These are phyloP conservation scores for Ceriagrion tenellum DNA, from an alignment of 2,888 invertebrate genomes.

Conservation along the genomic window DNA sequence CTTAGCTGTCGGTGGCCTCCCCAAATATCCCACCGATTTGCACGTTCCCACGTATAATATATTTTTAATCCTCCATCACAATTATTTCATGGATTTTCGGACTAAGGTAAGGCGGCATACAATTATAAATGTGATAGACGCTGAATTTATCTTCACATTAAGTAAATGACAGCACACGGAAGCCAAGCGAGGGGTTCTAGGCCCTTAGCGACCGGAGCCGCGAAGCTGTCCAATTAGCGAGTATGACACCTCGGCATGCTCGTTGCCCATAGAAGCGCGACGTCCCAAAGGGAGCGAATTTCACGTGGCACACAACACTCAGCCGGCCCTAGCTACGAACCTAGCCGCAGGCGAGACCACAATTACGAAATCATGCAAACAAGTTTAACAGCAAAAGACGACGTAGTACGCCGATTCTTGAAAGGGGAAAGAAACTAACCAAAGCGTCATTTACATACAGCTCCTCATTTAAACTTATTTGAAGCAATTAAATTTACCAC, in stretches of 20 bases:
- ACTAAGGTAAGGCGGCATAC: too few species aligned
- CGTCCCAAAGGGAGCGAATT: not conserved
- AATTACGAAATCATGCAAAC: not conserved
- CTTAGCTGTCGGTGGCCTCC: too few species aligned
- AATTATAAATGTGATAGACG: too few species aligned
- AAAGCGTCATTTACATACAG: too few species aligned
- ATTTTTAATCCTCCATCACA: too few species aligned
- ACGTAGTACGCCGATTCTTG: not conserved
- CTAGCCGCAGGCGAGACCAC: not conserved
- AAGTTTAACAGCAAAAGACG: not conserved
- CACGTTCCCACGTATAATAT: too few species aligned
- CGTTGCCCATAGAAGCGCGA: not conserved
- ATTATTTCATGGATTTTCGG: too few species aligned
- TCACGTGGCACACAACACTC: not conserved
- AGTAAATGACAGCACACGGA: not conserved
- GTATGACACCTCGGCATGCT: not conserved
- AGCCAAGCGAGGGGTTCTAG: not conserved
- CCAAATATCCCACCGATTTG: too few species aligned
- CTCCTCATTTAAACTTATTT: too few species aligned
- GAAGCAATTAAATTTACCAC: too few species aligned
- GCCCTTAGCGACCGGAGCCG: not conserved
- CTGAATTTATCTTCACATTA: not conserved
- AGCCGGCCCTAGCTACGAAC: not conserved
- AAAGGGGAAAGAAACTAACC: not conserved
- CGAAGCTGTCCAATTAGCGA: constrained; percentile 18